These are phyloP conservation scores for Dicranocentrus wangi DNA, from an alignment of 2,888 invertebrate genomes.

Conservation along the genomic window DNA sequence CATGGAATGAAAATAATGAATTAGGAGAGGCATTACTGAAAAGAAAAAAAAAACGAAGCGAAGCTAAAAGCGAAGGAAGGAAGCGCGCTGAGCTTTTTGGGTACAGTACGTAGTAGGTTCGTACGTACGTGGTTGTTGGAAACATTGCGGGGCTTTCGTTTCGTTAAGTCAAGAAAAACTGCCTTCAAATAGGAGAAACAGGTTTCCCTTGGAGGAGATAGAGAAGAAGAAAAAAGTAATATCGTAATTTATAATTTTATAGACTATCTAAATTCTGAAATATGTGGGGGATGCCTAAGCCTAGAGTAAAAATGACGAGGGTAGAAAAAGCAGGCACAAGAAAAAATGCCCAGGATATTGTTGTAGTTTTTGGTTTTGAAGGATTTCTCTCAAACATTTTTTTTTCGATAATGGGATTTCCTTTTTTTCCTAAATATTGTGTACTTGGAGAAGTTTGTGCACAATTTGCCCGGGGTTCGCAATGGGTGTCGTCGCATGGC, in stretches of 20 bases:
- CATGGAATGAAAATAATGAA: slow-evolving; percentile 66
- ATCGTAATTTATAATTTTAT: slow-evolving; percentile 64
- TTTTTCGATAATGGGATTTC: slow-evolving; percentile 40
- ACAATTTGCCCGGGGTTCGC: neutral
- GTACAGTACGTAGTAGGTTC: neutral
- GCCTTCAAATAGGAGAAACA: neutral
- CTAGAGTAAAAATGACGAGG: too few species aligned
- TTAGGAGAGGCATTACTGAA: slow-evolving; percentile 57
- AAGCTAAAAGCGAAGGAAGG: neutral
- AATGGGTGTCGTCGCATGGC: slow-evolving; percentile 58
- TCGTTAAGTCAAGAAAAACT: slow-evolving; percentile 12
- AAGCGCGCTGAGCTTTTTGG: neutral
- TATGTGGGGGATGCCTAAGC: slow-evolving; percentile 54
- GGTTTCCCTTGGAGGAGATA: slow-evolving; percentile 21
- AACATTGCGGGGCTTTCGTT: too few species aligned
- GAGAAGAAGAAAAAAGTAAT: slow-evolving; percentile 44
- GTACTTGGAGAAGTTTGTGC: too few species aligned
- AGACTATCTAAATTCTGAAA: slow-evolving; percentile 62
- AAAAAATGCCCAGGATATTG: too few species aligned
- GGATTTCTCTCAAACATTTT: slow-evolving; percentile 40
- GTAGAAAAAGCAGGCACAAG: too few species aligned
- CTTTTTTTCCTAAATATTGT: neutral
- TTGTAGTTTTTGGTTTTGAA: neutral
- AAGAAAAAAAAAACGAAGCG: slow-evolving; percentile 30
- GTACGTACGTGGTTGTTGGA: neutral